Evolutionary conservation across 2,113 vertebrate genomes (phyloP).

Genomic region (Aptenodytes patagonicus): DNA sequence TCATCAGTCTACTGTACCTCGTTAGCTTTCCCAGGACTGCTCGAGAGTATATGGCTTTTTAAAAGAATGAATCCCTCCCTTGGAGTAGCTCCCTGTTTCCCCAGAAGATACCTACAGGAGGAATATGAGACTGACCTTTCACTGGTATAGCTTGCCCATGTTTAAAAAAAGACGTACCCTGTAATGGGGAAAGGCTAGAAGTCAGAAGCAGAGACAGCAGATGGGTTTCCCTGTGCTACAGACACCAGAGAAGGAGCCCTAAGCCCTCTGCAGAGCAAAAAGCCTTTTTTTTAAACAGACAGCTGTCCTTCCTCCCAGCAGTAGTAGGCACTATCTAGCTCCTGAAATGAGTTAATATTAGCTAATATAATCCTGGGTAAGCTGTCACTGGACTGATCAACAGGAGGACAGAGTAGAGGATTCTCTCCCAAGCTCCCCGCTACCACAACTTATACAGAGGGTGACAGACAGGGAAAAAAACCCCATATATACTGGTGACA

Average conservation of each 20-base stretch:
- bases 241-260: not conserved
- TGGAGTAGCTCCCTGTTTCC: not conserved
- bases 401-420: not conserved
- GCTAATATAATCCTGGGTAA: not conserved
- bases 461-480: not conserved
- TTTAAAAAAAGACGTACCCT: not conserved
- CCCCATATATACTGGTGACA: not conserved
- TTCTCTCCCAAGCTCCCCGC: not conserved
- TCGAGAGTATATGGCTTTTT: fast-evolving
- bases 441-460: not conserved
- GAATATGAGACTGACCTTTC: not conserved
- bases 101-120: not conserved
- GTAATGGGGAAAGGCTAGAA: not conserved
- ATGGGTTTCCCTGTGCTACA: not conserved
- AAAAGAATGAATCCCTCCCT: not conserved
- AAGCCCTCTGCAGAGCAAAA: not conserved
- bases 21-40: not conserved
- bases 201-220: not conserved
- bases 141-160: not conserved
- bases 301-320: not conserved
- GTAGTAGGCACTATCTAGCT: not conserved
- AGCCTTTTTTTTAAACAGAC: not conserved
- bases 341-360: not conserved
- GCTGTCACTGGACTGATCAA: not conserved
- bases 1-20: not conserved